Percentiles rank a stretch among this genome's conserved stretches.
Conservation (phyloP, 1,140 invertebrate species). For the Stenopsyche tienmushanensis region DNA sequence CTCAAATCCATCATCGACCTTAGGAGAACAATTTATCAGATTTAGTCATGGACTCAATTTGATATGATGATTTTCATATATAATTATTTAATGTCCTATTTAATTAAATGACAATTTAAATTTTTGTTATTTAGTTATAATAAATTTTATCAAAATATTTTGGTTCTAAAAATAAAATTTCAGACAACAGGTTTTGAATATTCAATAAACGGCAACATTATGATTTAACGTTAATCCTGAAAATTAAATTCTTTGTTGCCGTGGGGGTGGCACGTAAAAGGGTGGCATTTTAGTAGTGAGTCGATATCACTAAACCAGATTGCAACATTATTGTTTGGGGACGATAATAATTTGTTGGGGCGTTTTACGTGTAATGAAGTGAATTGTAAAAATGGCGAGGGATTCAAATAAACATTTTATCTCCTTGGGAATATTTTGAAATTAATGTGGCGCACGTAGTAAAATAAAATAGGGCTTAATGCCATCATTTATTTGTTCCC, state of each 20-base stretch:
- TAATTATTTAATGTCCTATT: too few species aligned
- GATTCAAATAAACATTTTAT: neutral
- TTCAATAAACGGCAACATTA: too few species aligned
- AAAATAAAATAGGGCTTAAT: conserved; percentile 28
- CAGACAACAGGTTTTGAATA: too few species aligned
- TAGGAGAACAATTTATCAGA: too few species aligned
- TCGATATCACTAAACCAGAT: too few species aligned
- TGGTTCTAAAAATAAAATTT: too few species aligned
- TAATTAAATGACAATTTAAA: too few species aligned
- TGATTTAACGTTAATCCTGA: neutral
- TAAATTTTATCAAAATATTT: too few species aligned
- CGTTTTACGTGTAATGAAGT: neutral
- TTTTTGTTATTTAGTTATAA: too few species aligned
- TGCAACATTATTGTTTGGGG: neutral
- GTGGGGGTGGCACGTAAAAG: neutral
- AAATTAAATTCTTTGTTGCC: neutral
- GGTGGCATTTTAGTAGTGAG: neutral
- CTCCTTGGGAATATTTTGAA: conserved; percentile 12
- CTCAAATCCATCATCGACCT: too few species aligned
- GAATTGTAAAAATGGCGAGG: conserved; percentile 2
- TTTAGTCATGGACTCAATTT: too few species aligned
- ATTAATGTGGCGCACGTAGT: conserved; percentile 25
- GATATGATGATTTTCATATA: too few species aligned
- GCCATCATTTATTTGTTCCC: conserved; percentile 29
- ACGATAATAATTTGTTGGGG: neutral